phyloP scores from a whole-genome alignment of 1,140 invertebrate genomes.

The Nixonia krombeini region DNA sequence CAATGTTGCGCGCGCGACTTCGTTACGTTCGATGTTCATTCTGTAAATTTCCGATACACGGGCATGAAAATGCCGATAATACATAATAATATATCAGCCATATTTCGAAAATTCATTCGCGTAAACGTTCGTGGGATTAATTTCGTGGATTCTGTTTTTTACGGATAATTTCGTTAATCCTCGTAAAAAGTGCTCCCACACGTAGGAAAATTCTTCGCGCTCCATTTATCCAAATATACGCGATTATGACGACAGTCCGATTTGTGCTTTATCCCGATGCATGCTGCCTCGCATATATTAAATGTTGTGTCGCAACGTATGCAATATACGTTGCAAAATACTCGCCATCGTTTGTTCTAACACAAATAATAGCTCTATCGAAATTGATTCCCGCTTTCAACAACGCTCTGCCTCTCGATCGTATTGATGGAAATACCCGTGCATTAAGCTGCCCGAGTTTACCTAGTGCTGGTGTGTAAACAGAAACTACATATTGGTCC shows the following conservation, averaged over 20 bases:
- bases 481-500: no score
- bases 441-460: no score
- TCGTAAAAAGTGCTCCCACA: background rate
- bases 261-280: background rate
- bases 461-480: no score
- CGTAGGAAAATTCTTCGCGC: background rate
- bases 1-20: background rate
- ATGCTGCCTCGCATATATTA: background rate
- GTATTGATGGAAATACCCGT: background rate
- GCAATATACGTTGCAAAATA: background rate
- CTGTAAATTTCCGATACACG: background rate
- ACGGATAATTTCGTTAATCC: background rate
- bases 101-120: background rate
- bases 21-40: background rate
- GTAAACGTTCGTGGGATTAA: background rate
- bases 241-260: background rate
- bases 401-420: no score
- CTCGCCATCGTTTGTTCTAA: no score
- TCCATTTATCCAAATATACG: constrained; percentile 1
- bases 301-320: background rate
- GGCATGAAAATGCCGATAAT: background rate
- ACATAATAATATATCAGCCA: background rate
- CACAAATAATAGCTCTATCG: background rate
- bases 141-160: background rate
- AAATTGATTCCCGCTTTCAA: constrained; percentile 1